Evolutionary conservation across 1,140 invertebrate genomes (phyloP).

Genomic region (Berghia stephanieae): DNA sequence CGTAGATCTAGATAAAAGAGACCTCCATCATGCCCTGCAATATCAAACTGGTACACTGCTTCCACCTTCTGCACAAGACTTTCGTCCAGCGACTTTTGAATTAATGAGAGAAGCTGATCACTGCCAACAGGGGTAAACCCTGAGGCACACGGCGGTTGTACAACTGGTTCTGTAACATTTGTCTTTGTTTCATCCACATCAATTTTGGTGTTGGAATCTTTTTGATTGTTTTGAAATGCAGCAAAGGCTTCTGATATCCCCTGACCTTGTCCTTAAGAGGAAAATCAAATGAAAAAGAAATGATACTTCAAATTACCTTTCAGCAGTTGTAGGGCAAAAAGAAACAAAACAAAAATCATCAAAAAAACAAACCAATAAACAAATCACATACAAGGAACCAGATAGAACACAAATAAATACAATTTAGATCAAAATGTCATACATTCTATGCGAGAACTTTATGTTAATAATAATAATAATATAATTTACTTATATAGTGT

Average conservation of each 20-base stretch:
- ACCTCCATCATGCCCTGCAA: conserved; percentile 46
- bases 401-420: too few species aligned
- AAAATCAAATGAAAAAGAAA: too few species aligned
- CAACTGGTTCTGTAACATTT: neutral
- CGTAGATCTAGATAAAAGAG: conserved; percentile 58
- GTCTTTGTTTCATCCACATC: too few species aligned
- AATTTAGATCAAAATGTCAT: too few species aligned
- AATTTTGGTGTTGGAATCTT: neutral
- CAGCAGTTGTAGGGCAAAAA: too few species aligned
- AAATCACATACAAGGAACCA: too few species aligned
- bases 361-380: too few species aligned
- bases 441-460: too few species aligned
- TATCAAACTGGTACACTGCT: conserved; percentile 52
- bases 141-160: neutral
- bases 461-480: too few species aligned
- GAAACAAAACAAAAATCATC: too few species aligned
- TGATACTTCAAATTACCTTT: too few species aligned
- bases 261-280: neutral
- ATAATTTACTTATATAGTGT: too few species aligned
- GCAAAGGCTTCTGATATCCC: conserved; percentile 4
- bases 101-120: neutral
- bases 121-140: neutral
- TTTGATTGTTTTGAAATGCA: neutral
- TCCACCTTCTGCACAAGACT: conserved; percentile 48
- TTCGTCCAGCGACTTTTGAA: conserved; percentile 34